These are phyloP conservation scores for Calcarius lapponicus DNA, from an alignment of 2,797 vertebrate genomes.

Conservation along the genomic window DNA sequence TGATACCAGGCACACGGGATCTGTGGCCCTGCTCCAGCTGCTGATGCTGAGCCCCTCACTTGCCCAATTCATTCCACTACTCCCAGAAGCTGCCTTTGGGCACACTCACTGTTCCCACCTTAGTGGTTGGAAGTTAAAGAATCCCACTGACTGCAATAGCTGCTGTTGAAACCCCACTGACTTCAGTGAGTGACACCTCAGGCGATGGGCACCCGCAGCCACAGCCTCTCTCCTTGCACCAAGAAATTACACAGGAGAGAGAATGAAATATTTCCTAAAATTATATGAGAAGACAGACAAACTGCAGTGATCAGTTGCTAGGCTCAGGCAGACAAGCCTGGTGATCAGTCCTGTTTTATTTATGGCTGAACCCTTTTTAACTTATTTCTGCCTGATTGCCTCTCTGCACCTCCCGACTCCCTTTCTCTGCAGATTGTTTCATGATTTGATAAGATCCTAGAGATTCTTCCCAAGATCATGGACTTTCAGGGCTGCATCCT, in stretches of 20 bases:
- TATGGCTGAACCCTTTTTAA: neutral
- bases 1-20: fast-evolving
- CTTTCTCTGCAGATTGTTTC: neutral
- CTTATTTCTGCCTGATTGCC: fast-evolving
- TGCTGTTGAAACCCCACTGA: neutral
- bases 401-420: neutral
- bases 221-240: neutral
- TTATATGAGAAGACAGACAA: neutral
- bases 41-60: fast-evolving
- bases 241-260: neutral
- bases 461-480: neutral
- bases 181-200: neutral
- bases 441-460: neutral
- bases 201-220: fast-evolving
- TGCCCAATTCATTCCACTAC: neutral
- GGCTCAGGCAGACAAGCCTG: neutral
- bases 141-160: fast-evolving
- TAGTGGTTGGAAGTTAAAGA: neutral
- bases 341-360: neutral
- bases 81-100: neutral
- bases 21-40: fast-evolving
- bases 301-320: fast-evolving
- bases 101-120: neutral
- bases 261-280: neutral
- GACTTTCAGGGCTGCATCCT: neutral